These are phyloP conservation scores for honey bee (Apis mellifera) DNA, from an alignment of 1,140 invertebrate genomes.

Conservation along the genomic window Amel_HAv3.1 CM009940.2:3614501-3615000, in stretches of 20 bases:
- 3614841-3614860: conserved; percentile 44
- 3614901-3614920: background rate
- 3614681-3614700: background rate
- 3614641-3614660: too few relatives aligned
- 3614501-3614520: too few relatives aligned
- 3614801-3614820: conserved; percentile 53
- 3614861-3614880: conserved; percentile 51
- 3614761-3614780: conserved; percentile 11
- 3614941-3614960: conserved; percentile 64
- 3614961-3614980: conserved; percentile 65
- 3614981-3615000: conserved; percentile 61
- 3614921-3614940: conserved; percentile 62
- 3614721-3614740: background rate
- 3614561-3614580: too few relatives aligned
- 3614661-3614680: background rate
- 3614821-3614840: conserved; percentile 55
- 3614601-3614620: too few relatives aligned
- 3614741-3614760: background rate
- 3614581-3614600: too few relatives aligned
- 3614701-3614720: too few relatives aligned
- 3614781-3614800: conserved; percentile 56
- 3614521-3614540: too few relatives aligned
- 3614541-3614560: too few relatives aligned
- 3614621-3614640: too few relatives aligned
- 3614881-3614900: conserved; percentile 50